Base-by-base conservation (phyloP, 1,140 invertebrate genomes). In the Bombus pascuorum region DNA sequence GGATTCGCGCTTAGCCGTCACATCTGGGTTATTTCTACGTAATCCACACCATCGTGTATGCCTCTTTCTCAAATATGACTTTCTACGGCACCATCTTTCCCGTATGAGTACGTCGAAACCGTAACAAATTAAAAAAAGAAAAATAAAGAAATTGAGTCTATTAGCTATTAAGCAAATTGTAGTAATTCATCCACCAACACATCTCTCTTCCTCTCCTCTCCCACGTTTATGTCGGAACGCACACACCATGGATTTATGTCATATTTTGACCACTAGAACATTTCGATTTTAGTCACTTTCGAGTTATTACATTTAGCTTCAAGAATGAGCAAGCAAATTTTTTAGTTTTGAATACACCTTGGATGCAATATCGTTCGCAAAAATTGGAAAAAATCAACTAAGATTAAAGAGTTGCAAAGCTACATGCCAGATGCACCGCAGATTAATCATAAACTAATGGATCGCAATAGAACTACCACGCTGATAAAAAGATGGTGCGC, bases 161-260 rank as follows among this genome's bases (percentile, higher is more conserved):
- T 92, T 91, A 93, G 87, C 91, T 93, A 89, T 93, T 93, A 91
- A 93, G 93, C 90, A 94, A 93, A 93, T 94, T 93, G 91, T 93
- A 91, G 92, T 93, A 92, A 92, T 94, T 93, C 91, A 93, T 91
- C 91, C 91, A 90, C 89, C 92, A 90, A 93, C 91, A 92, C 93
- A 93, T 93, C 90, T 93, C 90, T 90, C 79, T 87, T 82, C 81
- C 81, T 90, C 83, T 72, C 86, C 83, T 86, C 88, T 90, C 87
- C 76, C 85, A 79, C 75, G 72, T 70, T 85, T 71, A 81, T 73
- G 57, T 53, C 62, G 75, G 81, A 84, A 78, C 85, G 39, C 87
- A 70, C 75, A 87, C 88, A 84, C 81, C 90, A 88, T 87, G 74
- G 83, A 91, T 88, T 87, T 85, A 86, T 82, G 76, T 86, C 78